A percentile compares a stretch with the other conserved stretches of the same genome.
phyloP scores from a whole-genome alignment of 2,113 vertebrate genomes.

The Atrichornis clamosus region DNA sequence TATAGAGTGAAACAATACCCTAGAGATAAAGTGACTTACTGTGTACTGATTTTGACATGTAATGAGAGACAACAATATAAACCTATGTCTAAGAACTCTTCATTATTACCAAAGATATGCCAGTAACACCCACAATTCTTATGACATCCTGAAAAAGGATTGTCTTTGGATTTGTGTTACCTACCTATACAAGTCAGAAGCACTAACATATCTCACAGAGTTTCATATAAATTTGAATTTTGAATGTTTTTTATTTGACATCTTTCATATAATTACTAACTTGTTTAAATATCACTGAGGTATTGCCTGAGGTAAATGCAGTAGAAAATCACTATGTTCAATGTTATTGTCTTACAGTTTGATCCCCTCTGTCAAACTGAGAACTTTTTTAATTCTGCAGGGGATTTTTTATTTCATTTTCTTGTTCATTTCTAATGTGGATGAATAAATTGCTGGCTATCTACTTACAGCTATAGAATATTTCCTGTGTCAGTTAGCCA shows the following conservation, averaged over 20 bases:
- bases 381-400: background rate
- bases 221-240: constrained; percentile 33
- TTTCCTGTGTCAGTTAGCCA: background rate
- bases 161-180: background rate
- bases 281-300: constrained; percentile 46
- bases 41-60: background rate
- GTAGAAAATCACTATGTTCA: constrained; percentile 42
- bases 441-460: constrained; percentile 16
- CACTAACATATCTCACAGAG: background rate
- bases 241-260: constrained; percentile 31
- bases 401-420: constrained; percentile 24
- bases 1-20: background rate
- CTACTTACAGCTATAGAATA: background rate
- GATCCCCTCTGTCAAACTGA: background rate
- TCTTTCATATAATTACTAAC: constrained; percentile 39
- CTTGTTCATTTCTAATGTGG: background rate
- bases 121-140: background rate
- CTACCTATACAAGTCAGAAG: background rate
- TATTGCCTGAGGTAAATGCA: constrained; percentile 43
- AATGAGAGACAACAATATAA: background rate
- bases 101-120: background rate
- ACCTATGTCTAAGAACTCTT: background rate
- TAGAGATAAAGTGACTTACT: background rate
- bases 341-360: background rate
- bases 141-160: background rate